These are phyloP conservation scores for Myrmecophaga tridactyla DNA, from an alignment of 2,113 vertebrate genomes.

Conservation along the genomic window DNA sequence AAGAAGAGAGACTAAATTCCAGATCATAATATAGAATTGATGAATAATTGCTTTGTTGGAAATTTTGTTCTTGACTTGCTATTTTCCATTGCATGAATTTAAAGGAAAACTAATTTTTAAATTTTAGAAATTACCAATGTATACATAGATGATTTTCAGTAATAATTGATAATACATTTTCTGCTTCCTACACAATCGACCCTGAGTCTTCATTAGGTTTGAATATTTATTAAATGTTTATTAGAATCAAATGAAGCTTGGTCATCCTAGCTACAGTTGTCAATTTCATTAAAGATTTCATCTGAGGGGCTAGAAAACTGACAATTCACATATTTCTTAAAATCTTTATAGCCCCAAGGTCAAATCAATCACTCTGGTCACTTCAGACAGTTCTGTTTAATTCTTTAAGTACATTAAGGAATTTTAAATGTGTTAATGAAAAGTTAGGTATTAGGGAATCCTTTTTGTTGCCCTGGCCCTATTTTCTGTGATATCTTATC, in stretches of 20 bases:
- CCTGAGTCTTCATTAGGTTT: background rate
- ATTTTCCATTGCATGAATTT: slow-evolving; percentile 24
- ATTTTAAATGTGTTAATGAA: slow-evolving; percentile 19
- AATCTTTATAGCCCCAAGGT: background rate
- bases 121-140: slow-evolving; percentile 20
- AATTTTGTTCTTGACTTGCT: slow-evolving; percentile 31
- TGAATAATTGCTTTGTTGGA: slow-evolving; percentile 33
- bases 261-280: background rate
- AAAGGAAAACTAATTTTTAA: slow-evolving; percentile 4
- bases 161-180: background rate
- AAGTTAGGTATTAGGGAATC: background rate
- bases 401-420: slow-evolving; percentile 40
- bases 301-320: slow-evolving; percentile 33
- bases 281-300: slow-evolving; percentile 44
- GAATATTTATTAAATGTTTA: slow-evolving; percentile 40
- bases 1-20: background rate
- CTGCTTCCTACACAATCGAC: background rate
- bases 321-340: slow-evolving; percentile 18
- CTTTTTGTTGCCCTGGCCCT: slow-evolving; percentile 14
- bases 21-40: slow-evolving; percentile 40
- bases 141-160: slow-evolving; percentile 17
- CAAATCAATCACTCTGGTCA: background rate
- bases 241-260: slow-evolving; percentile 35
- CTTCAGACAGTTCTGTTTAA: slow-evolving; percentile 22
- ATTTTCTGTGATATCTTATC: slow-evolving; percentile 4